Conservation (phyloP, 2,888 invertebrate species). For the Mamestra brassicae region DNA sequence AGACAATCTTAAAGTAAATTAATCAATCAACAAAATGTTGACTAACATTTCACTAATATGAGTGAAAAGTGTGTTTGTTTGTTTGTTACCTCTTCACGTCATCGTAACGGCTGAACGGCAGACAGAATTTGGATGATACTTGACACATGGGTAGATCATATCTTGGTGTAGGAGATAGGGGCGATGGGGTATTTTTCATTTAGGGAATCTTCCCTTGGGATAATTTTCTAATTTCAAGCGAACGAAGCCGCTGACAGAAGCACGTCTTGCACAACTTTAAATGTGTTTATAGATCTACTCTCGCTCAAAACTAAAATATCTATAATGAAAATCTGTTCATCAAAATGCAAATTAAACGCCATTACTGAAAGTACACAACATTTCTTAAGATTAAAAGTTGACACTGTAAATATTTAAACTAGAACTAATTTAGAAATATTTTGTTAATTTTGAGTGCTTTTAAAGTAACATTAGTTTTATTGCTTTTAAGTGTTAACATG, state of each 20-base stretch:
- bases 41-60: too few species aligned
- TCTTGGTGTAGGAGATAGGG: too few species aligned
- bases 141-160: too few species aligned
- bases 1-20: background rate
- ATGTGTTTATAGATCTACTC: slow-evolving; percentile 24
- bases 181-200: too few species aligned
- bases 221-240: too few species aligned
- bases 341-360: slow-evolving; percentile 59
- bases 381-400: slow-evolving; percentile 55
- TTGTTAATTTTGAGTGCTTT: slow-evolving; percentile 9
- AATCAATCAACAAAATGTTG: background rate
- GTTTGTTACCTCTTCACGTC: too few species aligned
- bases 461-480: background rate
- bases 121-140: too few species aligned
- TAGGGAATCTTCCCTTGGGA: too few species aligned
- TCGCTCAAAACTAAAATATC: slow-evolving; percentile 61
- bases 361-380: slow-evolving; percentile 47
- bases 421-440: slow-evolving; percentile 40
- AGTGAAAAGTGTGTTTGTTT: too few species aligned
- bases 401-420: slow-evolving; percentile 44
- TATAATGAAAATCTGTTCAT: slow-evolving; percentile 64
- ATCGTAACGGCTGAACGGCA: too few species aligned
- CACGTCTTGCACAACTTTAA: background rate
- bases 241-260: too few species aligned
- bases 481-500: background rate